These are phyloP conservation scores for Bedellia somnulentella DNA, from an alignment of 2,888 invertebrate genomes.

Conservation along the genomic window DNA sequence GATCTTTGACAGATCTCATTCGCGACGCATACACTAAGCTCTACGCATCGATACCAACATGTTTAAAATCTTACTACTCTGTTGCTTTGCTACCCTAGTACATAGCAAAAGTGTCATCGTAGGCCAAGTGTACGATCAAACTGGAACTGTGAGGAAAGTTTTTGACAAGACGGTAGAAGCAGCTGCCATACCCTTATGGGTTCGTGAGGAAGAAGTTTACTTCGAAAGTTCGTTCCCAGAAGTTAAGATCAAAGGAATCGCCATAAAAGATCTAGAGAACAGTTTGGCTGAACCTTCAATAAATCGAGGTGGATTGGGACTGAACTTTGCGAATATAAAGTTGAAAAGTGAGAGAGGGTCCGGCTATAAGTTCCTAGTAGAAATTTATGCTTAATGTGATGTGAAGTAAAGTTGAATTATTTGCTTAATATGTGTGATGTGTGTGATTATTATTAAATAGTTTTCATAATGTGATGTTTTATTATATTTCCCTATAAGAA, in stretches of 20 bases:
- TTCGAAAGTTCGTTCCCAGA: conserved; percentile 28
- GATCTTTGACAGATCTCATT: too few relatives aligned
- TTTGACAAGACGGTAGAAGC: conserved; percentile 23
- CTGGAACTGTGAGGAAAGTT: conserved; percentile 24
- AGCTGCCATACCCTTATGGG: conserved; percentile 22
- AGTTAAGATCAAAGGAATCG: conserved; percentile 41
- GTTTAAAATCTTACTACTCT: conserved; percentile 16
- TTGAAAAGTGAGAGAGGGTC: conserved; percentile 43
- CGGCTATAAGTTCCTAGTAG: conserved; percentile 31
- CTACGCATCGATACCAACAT: too few relatives aligned
- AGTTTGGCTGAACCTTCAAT: conserved; percentile 36
- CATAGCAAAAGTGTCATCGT: conserved; percentile 27
- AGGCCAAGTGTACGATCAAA: conserved; percentile 27
- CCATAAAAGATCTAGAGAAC: conserved; percentile 40
- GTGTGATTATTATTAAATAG: too few relatives aligned
- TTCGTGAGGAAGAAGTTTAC: conserved; percentile 25
- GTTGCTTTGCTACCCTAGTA: conserved; percentile 17
- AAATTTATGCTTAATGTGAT: conserved; percentile 35
- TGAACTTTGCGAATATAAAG: conserved; percentile 34
- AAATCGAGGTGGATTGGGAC: conserved; percentile 37
- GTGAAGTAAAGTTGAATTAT: too few relatives aligned
- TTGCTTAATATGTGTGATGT: too few relatives aligned
- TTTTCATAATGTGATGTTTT: too few relatives aligned
- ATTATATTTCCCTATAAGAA: too few relatives aligned
- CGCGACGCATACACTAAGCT: too few relatives aligned